Base-by-base conservation (phyloP, 2,888 invertebrate species). In the Pecten maximus region DNA sequence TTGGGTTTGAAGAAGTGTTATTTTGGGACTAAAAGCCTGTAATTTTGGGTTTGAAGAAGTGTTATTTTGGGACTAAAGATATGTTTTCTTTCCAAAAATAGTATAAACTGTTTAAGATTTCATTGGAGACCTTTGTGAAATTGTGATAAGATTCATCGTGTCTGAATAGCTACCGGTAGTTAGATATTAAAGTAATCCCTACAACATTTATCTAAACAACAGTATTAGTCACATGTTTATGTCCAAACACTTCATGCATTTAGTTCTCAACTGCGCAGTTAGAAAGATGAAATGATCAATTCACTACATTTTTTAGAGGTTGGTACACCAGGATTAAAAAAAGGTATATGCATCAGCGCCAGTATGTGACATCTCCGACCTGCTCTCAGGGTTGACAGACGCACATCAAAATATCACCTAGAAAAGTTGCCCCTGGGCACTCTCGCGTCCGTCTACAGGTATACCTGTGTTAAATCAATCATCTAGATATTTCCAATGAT, bases 391-490 rank as follows among this genome's bases (percentile, higher is more conserved):
- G 28, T 74, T 74, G 74, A 74, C 74, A 74, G 28, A 54, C 50
- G 35, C 74, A 74, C 35, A 74, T 74, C 74, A 74, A 74, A 35
- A 35, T 74, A 74, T 74, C 74, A 35, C 74, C 0, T 28, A 35
- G 74, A 74, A 74, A 19, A 74, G 74, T 74, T 28, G 74, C 74
- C 74, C 74, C 10, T 28, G 35, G 74, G 35, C 74, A 74, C 1
- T 74, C 74, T 74, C 74, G 8, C 35, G 74, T 74, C 74, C 6
- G 35, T 35, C 74, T 74, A 74, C 10, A 28, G 35, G 23, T 74
- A 35, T 35, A 74, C 74, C 74, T 35, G 74, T 74, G 1, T 74
- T 74, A 74, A 74, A 28, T 74, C 74, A 74, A 74, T 74, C 74
- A 35, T 35, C 15, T 28, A 74, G 35, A 60, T 60, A 28, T 35